These are phyloP conservation scores for Aphrocallistes beatrix DNA, from an alignment of 37 sponge, comb jelly and placozoan species.

Conservation along the genomic window DNA sequence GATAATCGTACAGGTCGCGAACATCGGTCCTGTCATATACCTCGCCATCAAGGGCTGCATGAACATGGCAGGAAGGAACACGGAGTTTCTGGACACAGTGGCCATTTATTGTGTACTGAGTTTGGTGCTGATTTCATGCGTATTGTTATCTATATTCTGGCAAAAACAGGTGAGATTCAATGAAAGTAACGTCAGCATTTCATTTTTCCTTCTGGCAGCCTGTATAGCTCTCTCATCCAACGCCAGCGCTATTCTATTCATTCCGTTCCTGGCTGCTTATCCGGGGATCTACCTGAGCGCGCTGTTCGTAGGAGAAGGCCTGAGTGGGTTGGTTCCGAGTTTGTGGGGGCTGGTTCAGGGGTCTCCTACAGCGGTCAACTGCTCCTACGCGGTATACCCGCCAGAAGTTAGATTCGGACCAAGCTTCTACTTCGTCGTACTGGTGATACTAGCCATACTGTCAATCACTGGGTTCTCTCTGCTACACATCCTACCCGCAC, in stretches of 20 bases:
- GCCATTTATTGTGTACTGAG: neutral
- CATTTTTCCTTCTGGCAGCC: neutral
- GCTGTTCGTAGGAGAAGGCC: neutral
- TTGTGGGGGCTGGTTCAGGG: neutral
- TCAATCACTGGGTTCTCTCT: neutral
- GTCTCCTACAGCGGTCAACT: neutral
- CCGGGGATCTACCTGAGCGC: constrained; percentile 1
- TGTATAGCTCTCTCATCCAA: neutral
- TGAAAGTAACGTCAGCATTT: neutral
- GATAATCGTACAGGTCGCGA: neutral
- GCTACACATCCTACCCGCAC: neutral
- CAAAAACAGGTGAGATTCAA: neutral
- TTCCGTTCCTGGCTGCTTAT: neutral
- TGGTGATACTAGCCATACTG: neutral
- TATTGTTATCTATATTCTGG: neutral
- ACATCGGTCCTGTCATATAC: neutral
- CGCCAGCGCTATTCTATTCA: neutral
- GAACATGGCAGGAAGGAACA: neutral
- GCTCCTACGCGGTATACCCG: neutral
- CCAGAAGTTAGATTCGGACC: neutral
- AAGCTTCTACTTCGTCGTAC: neutral
- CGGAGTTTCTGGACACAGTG: neutral
- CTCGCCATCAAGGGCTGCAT: neutral
- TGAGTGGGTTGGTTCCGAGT: neutral
- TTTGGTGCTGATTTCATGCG: neutral